These are phyloP conservation scores for Premnoplex brunnescens DNA, from an alignment of 2,797 vertebrate species.

Conservation along the genomic window DNA sequence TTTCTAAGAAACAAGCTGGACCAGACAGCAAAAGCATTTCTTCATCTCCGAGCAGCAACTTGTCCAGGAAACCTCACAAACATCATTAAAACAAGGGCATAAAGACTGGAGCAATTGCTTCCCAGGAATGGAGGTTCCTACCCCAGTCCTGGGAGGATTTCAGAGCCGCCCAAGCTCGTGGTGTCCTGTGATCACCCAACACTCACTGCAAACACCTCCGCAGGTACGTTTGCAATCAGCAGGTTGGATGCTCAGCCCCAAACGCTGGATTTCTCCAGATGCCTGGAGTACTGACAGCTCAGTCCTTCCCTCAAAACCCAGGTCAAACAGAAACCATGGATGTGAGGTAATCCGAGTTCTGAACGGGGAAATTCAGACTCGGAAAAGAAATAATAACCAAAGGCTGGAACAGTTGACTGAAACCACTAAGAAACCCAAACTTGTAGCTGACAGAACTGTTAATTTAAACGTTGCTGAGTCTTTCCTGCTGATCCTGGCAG, in stretches of 20 bases:
- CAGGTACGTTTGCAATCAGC: not conserved
- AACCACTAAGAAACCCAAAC: not conserved
- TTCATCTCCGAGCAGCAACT: not conserved
- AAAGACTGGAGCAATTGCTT: not conserved
- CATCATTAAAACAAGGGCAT: not conserved
- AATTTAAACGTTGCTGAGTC: not conserved
- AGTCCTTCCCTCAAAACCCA: not conserved
- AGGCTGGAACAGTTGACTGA: not conserved
- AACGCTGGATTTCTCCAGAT: not conserved
- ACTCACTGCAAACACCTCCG: not conserved
- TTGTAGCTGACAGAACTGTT: not conserved
- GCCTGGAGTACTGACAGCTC: not conserved
- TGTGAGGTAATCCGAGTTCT: not conserved
- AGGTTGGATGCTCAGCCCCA: not conserved
- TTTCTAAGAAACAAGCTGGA: not conserved
- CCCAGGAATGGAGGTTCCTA: not conserved
- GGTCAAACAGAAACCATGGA: not conserved
- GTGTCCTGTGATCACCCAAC: not conserved
- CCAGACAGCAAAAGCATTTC: fast-evolving
- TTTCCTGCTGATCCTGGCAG: not conserved
- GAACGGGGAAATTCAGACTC: not conserved
- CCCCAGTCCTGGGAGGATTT: not conserved
- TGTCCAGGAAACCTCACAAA: not conserved
- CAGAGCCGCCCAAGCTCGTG: not conserved
- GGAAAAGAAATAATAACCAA: not conserved